Conservation (phyloP, 2,113 vertebrate genomes). For the Hipposideros armiger region DNA sequence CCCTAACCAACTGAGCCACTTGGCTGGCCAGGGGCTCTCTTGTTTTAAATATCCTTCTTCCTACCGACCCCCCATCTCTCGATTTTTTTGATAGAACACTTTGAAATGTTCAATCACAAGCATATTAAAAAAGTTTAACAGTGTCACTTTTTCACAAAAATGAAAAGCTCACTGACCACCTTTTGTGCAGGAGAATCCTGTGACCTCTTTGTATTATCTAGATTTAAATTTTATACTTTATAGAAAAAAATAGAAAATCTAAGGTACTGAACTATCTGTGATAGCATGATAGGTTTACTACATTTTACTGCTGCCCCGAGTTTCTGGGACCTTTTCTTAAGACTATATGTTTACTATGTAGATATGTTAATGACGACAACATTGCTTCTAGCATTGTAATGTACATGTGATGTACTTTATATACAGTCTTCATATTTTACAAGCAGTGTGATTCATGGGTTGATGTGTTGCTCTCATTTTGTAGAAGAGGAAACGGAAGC, state of each 20-base stretch:
- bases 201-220: background rate
- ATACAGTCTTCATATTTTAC: background rate
- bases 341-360: background rate
- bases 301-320: background rate
- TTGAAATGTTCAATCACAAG: background rate
- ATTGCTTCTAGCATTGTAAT: background rate
- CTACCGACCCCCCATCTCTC: background rate
- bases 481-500: background rate
- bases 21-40: background rate
- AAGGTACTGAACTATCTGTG: background rate
- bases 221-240: slow-evolving; percentile 24
- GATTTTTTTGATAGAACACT: background rate
- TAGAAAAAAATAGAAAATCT: background rate
- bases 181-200: background rate
- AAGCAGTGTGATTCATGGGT: background rate
- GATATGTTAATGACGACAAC: background rate
- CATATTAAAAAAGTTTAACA: background rate
- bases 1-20: too few species aligned
- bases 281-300: background rate
- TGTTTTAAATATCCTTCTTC: background rate
- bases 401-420: background rate
- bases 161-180: background rate
- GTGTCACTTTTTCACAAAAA: background rate
- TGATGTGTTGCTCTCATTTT: background rate
- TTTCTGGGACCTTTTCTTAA: background rate